Evolutionary conservation across 1,140 invertebrate genomes (phyloP), one percentile per base, ranked within the genome.

Genomic region (Chelonus insularis): DNA sequence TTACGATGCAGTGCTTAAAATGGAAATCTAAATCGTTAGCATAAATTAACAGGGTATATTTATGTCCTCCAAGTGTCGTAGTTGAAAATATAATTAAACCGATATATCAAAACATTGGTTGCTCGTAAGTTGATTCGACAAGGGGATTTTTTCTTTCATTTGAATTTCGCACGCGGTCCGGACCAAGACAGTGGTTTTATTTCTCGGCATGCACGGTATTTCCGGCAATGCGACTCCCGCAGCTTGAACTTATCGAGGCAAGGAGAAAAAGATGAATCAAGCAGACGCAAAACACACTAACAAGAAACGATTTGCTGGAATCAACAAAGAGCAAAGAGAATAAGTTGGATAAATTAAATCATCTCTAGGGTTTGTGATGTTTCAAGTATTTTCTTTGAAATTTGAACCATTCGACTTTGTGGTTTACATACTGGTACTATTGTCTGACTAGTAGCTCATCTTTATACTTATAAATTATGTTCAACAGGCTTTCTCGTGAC

Each of bases 201-300:
- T 57, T 43, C 59, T 55, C 63, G 74, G 75, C 74, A 78, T 71
- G 72, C 72, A 66, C 63, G 73, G 74, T 65, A 74, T 77, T 78
- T 78, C 76, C 75, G 76, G 75, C 75, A 77, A 77, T 61, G 70
- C 65, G 68, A 74, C 68, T 68, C 73, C 70, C 67, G 18, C 18
- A 41, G 12, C 36, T 60, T 18, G 3, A 23, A 50, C 14, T 50
- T 50, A 59, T 62, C 32, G 45, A 41, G 14, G 65, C 60, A 58
- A 57, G 55, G 32, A 34, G 41, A 41, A 37, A 48, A 41, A 43
- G 21, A 64, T 1, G 48, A 52, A 11, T 47, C 23, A 11, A 32
- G 41, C 25, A 29, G 29, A 2, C 32, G 0, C 2, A 41, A 45
- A 14, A 36, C 21, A 32, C 25, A 36, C 52, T 34, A 55, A 55